phyloP scores from a whole-genome alignment of 2,113 vertebrate genomes.

The Polypterus bichir region DNA sequence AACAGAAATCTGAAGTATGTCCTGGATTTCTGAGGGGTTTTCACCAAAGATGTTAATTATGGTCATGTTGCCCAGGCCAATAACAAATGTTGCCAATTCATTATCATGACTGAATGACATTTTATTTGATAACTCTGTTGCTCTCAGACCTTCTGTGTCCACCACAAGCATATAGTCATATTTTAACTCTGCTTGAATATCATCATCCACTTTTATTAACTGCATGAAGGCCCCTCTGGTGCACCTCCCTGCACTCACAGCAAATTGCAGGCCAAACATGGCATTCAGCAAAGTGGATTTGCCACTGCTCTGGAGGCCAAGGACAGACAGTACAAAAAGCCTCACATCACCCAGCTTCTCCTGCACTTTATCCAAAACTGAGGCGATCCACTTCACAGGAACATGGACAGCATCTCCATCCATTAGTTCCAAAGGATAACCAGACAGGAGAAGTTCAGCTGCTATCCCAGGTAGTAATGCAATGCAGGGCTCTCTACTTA shows the following conservation, averaged over 20 bases:
- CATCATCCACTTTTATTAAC: conserved; percentile 11
- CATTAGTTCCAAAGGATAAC: conserved; percentile 44
- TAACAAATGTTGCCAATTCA: conserved; percentile 40
- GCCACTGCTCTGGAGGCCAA: conserved; percentile 45
- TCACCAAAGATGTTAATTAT: conserved; percentile 25
- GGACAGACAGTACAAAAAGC: conserved; percentile 38
- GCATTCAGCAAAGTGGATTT: conserved; percentile 56
- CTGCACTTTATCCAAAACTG: conserved; percentile 38
- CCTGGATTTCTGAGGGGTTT: conserved; percentile 23
- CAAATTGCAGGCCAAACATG: conserved; percentile 53
- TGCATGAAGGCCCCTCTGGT: conserved; percentile 37
- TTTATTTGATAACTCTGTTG: conserved; percentile 19
- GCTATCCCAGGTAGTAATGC: conserved; percentile 27
- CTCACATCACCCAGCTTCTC: conserved; percentile 27
- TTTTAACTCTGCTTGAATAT: conserved; percentile 23
- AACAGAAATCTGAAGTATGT: conserved; percentile 25
- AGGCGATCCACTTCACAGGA: conserved; percentile 41
- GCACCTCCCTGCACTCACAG: conserved; percentile 32
- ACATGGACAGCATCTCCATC: conserved; percentile 41
- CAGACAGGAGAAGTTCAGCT: conserved; percentile 38
- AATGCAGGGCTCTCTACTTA: conserved; percentile 9
- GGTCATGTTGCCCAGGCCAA: conserved; percentile 48
- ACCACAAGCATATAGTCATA: conserved; percentile 30
- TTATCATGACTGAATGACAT: conserved; percentile 29
- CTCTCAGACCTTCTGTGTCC: conserved; percentile 24